These are phyloP conservation scores for Centropus bengalensis DNA, from an alignment of 2,113 vertebrate genomes.

Conservation along the genomic window DNA sequence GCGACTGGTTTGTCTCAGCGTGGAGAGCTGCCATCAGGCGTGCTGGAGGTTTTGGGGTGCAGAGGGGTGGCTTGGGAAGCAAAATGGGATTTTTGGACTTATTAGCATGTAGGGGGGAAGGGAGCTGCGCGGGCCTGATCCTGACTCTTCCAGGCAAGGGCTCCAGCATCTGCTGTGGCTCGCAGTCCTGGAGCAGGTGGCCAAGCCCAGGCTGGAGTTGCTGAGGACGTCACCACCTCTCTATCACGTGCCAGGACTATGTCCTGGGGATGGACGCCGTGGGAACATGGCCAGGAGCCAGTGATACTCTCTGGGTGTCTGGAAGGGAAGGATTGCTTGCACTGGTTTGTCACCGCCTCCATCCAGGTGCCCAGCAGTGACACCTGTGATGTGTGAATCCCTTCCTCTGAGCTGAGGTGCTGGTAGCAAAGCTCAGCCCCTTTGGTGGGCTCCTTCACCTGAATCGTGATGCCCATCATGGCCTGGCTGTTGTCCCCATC, in stretches of 20 bases:
- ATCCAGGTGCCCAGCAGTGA: neutral
- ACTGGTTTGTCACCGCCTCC: neutral
- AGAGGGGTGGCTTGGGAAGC: neutral
- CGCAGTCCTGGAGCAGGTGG: neutral
- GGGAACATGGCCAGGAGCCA: neutral
- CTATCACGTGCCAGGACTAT: neutral
- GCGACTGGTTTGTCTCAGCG: conserved; percentile 77
- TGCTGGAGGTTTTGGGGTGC: neutral
- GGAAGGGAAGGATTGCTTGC: neutral
- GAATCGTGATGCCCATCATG: accelerated
- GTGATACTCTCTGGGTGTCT: neutral
- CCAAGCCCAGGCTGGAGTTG: neutral
- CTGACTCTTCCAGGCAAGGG: neutral
- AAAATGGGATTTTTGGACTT: neutral
- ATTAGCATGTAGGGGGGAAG: neutral
- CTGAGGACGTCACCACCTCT: neutral
- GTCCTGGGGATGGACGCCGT: accelerated
- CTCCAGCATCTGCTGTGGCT: neutral
- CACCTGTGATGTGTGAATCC: neutral
- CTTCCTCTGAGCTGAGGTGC: neutral
- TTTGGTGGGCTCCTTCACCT: neutral
- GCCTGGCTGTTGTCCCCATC: neutral
- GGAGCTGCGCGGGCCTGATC: neutral
- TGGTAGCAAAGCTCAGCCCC: neutral
- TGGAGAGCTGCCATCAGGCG: conserved; percentile 39